phyloP scores from a whole-genome alignment of 2,113 vertebrate genomes.

The Tricholaema leucomelas region DNA sequence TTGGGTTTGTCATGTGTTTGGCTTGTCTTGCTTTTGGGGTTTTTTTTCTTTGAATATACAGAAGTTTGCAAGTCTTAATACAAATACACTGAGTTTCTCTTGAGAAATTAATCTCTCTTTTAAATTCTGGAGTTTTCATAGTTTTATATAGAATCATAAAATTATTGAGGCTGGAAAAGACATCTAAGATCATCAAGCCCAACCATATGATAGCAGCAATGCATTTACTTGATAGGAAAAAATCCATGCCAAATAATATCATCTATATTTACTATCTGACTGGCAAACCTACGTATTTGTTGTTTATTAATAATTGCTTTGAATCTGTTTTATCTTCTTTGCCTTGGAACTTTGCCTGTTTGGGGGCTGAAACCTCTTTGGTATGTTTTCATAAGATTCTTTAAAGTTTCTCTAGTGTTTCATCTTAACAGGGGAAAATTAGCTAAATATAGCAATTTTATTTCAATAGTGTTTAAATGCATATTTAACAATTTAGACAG shows the following conservation, averaged over 20 bases:
- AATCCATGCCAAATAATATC: background rate
- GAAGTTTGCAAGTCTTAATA: background rate
- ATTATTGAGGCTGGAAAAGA: too few relatives aligned
- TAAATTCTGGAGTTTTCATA: background rate
- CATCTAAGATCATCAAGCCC: background rate
- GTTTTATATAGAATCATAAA: background rate
- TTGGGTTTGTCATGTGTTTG: too few relatives aligned
- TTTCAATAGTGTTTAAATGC: background rate
- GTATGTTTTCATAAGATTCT: background rate
- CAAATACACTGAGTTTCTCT: background rate
- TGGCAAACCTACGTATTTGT: slow-evolving; percentile 36
- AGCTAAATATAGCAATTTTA: background rate
- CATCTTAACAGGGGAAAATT: background rate
- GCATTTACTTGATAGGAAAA: slow-evolving; percentile 12
- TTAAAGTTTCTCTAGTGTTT: background rate
- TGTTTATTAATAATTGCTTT: slow-evolving; percentile 46
- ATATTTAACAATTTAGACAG: background rate
- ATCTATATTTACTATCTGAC: slow-evolving; percentile 21
- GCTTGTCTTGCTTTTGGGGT: too few relatives aligned
- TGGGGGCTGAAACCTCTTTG: background rate
- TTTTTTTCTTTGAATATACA: background rate
- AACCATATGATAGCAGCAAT: slow-evolving; percentile 15
- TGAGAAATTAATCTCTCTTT: background rate
- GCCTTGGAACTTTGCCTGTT: background rate
- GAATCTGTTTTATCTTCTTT: background rate